Evolutionary conservation across 2,113 vertebrate species (phyloP).

Genomic region (Macquaria australasica): DNA sequence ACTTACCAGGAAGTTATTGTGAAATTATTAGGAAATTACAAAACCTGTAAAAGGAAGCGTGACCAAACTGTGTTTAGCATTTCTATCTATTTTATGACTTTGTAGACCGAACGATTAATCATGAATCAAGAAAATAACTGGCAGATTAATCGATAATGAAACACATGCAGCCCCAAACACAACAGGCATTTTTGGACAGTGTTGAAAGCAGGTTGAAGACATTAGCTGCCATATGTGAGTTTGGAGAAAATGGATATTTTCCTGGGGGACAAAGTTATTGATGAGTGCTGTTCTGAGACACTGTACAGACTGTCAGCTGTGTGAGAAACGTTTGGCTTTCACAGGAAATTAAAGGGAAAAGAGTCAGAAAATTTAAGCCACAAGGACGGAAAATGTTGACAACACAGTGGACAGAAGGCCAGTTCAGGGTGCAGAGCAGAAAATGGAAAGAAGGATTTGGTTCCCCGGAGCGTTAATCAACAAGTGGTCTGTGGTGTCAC

Average conservation of each 20-base stretch:
- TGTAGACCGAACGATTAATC: not conserved
- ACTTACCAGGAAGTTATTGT: not conserved
- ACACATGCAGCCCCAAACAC: not conserved
- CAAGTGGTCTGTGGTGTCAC: slow-evolving; percentile 28
- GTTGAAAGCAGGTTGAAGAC: not conserved
- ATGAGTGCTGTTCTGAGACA: not conserved
- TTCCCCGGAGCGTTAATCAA: slow-evolving; percentile 29
- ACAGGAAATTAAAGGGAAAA: slow-evolving; percentile 37
- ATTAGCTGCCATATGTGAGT: not conserved
- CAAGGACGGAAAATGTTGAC: slow-evolving; percentile 58
- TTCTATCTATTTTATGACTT: no score
- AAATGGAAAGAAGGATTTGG: slow-evolving; percentile 35
- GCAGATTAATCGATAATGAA: not conserved
- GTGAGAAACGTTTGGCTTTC: slow-evolving; percentile 30
- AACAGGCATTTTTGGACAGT: not conserved
- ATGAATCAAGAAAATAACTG: not conserved
- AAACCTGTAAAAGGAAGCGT: not conserved
- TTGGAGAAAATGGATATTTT: not conserved
- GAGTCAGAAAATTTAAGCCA: slow-evolving; percentile 26
- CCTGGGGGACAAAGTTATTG: not conserved
- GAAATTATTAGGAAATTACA: not conserved
- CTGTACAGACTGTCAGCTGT: slow-evolving; percentile 21
- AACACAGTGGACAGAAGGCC: slow-evolving; percentile 40
- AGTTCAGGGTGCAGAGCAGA: slow-evolving; percentile 20
- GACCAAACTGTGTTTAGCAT: not conserved